A percentile compares a stretch with the other conserved stretches of the same genome.
Evolutionary conservation across 1,140 invertebrate genomes (phyloP).

Genomic region (Hestina assimilis): DNA sequence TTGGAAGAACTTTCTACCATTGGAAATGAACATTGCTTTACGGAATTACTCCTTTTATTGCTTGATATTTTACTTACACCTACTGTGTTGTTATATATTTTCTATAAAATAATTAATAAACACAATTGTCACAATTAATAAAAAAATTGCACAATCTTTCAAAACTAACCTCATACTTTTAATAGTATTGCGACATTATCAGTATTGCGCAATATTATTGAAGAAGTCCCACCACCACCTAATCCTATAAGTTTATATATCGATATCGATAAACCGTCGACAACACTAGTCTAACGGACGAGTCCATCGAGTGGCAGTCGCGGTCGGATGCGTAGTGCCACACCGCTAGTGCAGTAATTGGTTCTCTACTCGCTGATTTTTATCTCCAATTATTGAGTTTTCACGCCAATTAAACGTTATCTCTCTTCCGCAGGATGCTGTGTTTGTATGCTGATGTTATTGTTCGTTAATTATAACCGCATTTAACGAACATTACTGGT

Average conservation of each 20-base stretch:
- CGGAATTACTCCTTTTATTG: too few species aligned
- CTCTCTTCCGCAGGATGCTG: constrained; percentile 63
- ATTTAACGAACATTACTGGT: constrained; percentile 7
- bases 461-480: constrained; percentile 39
- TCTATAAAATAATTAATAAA: too few species aligned
- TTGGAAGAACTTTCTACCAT: too few species aligned
- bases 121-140: too few species aligned
- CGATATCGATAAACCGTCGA: constrained; percentile 26
- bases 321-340: constrained; percentile 54
- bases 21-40: too few species aligned
- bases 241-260: neutral
- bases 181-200: too few species aligned
- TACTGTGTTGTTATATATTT: too few species aligned
- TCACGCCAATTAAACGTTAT: constrained; percentile 76
- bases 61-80: too few species aligned
- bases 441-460: constrained; percentile 45
- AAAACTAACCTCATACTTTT: too few species aligned
- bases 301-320: constrained; percentile 38
- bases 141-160: too few species aligned
- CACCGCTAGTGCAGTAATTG: constrained; percentile 65
- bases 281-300: constrained; percentile 35
- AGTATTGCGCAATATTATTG: too few species aligned
- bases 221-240: too few species aligned
- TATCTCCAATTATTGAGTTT: constrained; percentile 76
- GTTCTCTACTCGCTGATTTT: constrained; percentile 65